Evolutionary conservation across 1,140 invertebrate species (phyloP).

Genomic region (Hesperophylax magnus): DNA sequence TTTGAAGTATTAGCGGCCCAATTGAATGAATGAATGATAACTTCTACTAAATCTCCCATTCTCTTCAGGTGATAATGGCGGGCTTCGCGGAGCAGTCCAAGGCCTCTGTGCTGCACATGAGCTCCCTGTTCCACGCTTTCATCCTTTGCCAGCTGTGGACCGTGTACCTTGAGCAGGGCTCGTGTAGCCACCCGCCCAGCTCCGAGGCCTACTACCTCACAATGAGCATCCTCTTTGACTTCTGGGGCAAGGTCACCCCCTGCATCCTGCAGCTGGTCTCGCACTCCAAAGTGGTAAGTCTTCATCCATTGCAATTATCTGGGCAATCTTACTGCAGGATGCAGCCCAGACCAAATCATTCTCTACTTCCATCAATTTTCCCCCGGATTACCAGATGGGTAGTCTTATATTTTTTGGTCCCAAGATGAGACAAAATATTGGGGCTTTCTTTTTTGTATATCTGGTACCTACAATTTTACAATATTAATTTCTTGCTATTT

Average conservation of each 20-base stretch:
- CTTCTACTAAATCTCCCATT: background rate
- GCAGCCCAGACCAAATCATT: too few relatives aligned
- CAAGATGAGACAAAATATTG: too few relatives aligned
- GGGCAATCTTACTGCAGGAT: too few relatives aligned
- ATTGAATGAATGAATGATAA: too few relatives aligned
- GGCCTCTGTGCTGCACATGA: slow-evolving; percentile 92
- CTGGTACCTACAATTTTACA: too few relatives aligned
- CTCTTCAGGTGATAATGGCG: slow-evolving; percentile 83
- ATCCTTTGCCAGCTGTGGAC: slow-evolving; percentile 96
- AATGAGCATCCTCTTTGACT: slow-evolving; percentile 93
- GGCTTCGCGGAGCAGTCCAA: slow-evolving; percentile 98
- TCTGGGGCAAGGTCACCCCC: slow-evolving; percentile 98
- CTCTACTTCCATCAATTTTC: too few relatives aligned
- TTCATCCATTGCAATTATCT: too few relatives aligned
- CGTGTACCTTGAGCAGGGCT: slow-evolving; percentile 94
- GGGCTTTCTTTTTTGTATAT: too few relatives aligned
- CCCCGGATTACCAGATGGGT: too few relatives aligned
- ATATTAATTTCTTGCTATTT: too few relatives aligned
- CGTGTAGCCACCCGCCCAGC: slow-evolving; percentile 76
- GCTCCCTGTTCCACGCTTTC: slow-evolving; percentile 87
- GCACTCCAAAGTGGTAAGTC: slow-evolving; percentile 90
- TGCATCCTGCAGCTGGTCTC: slow-evolving; percentile 94
- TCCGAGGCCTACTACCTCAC: slow-evolving; percentile 81
- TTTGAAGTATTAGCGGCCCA: too few relatives aligned
- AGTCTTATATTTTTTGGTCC: too few relatives aligned